A percentile compares a stretch with the other conserved stretches of the same genome.
phyloP scores from a whole-genome alignment of 2,113 vertebrate genomes.

The Paramisgurnus dabryanus region DNA sequence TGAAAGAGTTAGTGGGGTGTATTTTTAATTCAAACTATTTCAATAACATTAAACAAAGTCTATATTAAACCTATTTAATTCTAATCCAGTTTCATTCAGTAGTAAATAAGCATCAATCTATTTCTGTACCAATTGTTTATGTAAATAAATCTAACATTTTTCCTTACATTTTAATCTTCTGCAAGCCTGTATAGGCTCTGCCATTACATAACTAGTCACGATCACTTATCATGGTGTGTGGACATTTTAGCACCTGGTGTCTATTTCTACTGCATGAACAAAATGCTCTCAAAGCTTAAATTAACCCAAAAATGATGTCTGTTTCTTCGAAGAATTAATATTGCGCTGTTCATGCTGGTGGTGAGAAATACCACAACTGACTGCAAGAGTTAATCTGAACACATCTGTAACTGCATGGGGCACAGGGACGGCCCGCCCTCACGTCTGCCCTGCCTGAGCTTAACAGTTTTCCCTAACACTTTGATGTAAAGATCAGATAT shows the following conservation, averaged over 20 bases:
- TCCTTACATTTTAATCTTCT: slow-evolving; percentile 22
- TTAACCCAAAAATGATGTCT: slow-evolving; percentile 31
- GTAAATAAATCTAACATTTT: not conserved
- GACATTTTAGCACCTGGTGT: slow-evolving; percentile 6
- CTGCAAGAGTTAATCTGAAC: slow-evolving; percentile 56
- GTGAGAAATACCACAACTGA: slow-evolving; percentile 47
- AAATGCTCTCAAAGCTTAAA: slow-evolving; percentile 39
- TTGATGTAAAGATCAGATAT: slow-evolving; percentile 1
- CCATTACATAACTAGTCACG: slow-evolving; percentile 33
- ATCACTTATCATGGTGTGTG: slow-evolving; percentile 15
- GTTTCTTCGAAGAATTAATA: slow-evolving; percentile 53
- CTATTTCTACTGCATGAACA: not conserved
- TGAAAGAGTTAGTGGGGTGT: too few species aligned
- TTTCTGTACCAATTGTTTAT: not conserved
- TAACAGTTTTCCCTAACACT: not conserved
- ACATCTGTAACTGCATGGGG: not conserved
- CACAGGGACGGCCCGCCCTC: not conserved
- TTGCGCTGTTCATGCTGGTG: slow-evolving; percentile 48
- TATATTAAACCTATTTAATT: too few species aligned
- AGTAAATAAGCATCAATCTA: not conserved
- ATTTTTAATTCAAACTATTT: too few species aligned
- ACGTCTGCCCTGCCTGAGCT: not conserved
- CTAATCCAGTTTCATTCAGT: too few species aligned
- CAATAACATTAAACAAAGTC: too few species aligned
- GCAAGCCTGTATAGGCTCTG: slow-evolving; percentile 34